phyloP scores from a whole-genome alignment of 2,797 vertebrate genomes.

The Coregonus suidteri region DNA sequence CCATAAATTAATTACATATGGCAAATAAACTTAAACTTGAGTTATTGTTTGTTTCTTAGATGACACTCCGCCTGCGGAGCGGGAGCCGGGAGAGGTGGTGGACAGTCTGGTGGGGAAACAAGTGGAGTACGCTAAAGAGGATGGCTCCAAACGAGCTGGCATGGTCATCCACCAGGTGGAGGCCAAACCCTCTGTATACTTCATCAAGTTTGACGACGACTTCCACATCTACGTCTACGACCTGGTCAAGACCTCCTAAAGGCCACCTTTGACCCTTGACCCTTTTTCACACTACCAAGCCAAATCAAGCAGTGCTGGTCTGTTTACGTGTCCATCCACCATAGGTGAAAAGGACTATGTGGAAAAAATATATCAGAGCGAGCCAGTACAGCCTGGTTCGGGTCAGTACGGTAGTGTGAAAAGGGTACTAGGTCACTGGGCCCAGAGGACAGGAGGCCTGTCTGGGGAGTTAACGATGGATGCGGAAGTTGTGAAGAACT shows the following conservation, averaged over 20 bases:
- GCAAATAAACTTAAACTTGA: neutral
- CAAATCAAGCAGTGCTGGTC: neutral
- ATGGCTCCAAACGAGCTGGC: conserved; percentile 92
- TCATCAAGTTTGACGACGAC: conserved; percentile 98
- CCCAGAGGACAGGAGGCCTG: neutral
- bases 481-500: neutral
- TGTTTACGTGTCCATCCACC: neutral
- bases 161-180: conserved; percentile 99
- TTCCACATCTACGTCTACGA: conserved; percentile 98
- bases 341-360: neutral
- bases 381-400: neutral
- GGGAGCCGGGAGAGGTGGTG: conserved; percentile 95
- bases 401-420: neutral
- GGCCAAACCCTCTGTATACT: conserved; percentile 96
- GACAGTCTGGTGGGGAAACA: conserved; percentile 98
- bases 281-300: neutral
- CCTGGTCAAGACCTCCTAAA: conserved; percentile 94
- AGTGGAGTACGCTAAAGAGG: conserved; percentile 98
- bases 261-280: neutral
- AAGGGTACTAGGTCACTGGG: neutral
- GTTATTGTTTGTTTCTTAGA: conserved; percentile 67
- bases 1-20: too few species aligned
- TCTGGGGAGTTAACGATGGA: neutral
- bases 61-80: conserved; percentile 88
- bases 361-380: neutral